Evolutionary conservation across 2,113 vertebrate genomes (phyloP).

Genomic region (Daphoenositta chrysoptera): DNA sequence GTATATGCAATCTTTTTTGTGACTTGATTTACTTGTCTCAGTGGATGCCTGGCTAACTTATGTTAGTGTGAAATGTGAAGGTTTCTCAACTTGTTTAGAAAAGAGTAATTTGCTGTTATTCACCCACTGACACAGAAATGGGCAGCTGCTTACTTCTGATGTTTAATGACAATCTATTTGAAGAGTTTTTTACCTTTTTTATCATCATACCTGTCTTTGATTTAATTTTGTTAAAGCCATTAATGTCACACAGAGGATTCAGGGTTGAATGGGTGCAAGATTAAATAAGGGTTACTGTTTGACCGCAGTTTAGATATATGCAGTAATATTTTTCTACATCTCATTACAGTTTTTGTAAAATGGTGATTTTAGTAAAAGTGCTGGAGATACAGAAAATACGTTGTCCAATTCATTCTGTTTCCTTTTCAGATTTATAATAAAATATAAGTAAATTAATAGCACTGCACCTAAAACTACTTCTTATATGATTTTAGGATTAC

Average conservation of each 20-base stretch:
- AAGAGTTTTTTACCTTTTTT: not conserved
- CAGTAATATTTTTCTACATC: not conserved
- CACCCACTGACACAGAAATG: not conserved
- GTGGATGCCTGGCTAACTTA: not conserved
- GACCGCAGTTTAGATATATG: not conserved
- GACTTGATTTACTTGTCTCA: not conserved
- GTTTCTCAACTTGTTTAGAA: not conserved
- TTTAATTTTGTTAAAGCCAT: not conserved
- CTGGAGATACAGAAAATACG: not conserved
- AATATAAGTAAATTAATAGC: not conserved
- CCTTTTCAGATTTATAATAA: not conserved
- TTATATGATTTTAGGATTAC: not conserved
- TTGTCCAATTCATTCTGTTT: not conserved
- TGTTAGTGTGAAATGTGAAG: not conserved
- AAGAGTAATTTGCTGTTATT: not conserved
- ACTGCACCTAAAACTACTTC: not conserved
- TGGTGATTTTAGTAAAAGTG: not conserved
- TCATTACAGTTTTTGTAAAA: not conserved
- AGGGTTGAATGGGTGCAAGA: not conserved
- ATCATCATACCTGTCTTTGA: not conserved
- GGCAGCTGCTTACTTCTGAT: not conserved
- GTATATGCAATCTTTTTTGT: not conserved
- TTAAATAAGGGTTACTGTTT: not conserved
- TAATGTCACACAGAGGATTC: not conserved
- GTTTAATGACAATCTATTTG: not conserved